Base-by-base conservation (phyloP, 2,797 vertebrate species). In the Rhynchotus rufescens region DNA sequence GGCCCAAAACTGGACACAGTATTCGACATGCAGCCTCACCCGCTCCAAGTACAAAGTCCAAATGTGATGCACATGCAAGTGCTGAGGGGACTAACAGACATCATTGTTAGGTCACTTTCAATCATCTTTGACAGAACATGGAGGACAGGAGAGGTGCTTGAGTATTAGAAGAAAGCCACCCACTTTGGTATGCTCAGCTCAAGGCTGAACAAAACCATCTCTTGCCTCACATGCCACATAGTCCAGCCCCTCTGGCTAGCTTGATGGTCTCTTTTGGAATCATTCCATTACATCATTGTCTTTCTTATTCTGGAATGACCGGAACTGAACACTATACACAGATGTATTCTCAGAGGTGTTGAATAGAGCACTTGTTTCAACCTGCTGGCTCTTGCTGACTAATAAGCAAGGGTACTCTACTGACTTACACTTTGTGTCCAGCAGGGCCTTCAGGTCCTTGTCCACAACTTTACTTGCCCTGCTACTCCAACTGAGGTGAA, bases 281-380 rank as follows among this genome's bases (percentile, higher is more conserved):
- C 25, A 56, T 32, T 32, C 56, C 19, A 40, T 12, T 40, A 15
- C 26, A 19, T 30, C 47, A 62, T 12, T 25, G n/a, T 12, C 42
- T 82, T 45, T 82, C 61, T 79, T 60, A 1, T 34, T 62, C 22
- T 42, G 6, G 4, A 77, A 77, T 84, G 26, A 4, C 26, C 44
- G 45, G 51, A 77, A 84, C 3, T n/a, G 19, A 16, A 64, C 60
- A 84, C 10, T 0, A 1, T 45, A 57, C 32, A 26, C 25, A 80
- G 84, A 66, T 47, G 9, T 22, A 54, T 21, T 71, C 73, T 73
- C 44, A 11, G 0, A 0, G 67, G 15, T 30, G 30, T 9, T 82
- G 40, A 76, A 61, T 9, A 64, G 30, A 30, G 15, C 40, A 28
- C 38, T 75, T 51, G 10, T 14, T 16, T 64, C 64, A 71, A 84